Conservation (phyloP, 2,888 invertebrate species). For the Stenichneumon culpator region DNA sequence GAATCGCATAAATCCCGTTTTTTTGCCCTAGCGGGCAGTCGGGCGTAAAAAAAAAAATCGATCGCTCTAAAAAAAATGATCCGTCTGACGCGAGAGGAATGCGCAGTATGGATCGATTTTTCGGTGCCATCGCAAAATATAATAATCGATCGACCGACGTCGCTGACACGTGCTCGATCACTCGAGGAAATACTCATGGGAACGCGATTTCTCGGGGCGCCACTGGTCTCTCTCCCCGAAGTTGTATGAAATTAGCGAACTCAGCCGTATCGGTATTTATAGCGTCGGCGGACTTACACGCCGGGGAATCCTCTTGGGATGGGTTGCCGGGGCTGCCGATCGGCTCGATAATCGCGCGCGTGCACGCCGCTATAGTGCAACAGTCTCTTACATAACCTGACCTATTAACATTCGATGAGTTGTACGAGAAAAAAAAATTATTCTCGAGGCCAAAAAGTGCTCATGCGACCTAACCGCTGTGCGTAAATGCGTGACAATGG, state of each 20-base stretch:
- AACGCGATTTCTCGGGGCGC: constrained; percentile 45
- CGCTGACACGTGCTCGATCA: constrained; percentile 33
- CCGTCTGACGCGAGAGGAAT: too few species aligned
- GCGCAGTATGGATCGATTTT: not conserved
- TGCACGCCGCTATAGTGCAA: not conserved
- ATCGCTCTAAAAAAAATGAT: too few species aligned
- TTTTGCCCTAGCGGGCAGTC: too few species aligned
- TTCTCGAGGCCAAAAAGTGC: not conserved
- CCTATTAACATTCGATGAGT: constrained; percentile 67
- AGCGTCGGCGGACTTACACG: constrained; percentile 30
- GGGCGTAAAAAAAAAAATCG: too few species aligned
- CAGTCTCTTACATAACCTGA: constrained; percentile 71
- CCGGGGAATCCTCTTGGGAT: constrained; percentile 19
- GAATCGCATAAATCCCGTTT: too few species aligned
- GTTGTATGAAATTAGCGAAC: constrained; percentile 45
- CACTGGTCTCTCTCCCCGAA: constrained; percentile 31
- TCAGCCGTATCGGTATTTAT: constrained; percentile 66
- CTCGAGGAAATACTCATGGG: constrained; percentile 11
- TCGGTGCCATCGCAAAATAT: not conserved
- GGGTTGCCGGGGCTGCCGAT: not conserved
- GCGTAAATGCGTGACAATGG: constrained; percentile 5
- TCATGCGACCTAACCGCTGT: not conserved
- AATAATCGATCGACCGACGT: not conserved
- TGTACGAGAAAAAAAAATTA: constrained; percentile 13
- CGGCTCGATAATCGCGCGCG: constrained; percentile 10